Conservation (phyloP, 1,140 invertebrate genomes). For the Drosophila tani region DNA sequence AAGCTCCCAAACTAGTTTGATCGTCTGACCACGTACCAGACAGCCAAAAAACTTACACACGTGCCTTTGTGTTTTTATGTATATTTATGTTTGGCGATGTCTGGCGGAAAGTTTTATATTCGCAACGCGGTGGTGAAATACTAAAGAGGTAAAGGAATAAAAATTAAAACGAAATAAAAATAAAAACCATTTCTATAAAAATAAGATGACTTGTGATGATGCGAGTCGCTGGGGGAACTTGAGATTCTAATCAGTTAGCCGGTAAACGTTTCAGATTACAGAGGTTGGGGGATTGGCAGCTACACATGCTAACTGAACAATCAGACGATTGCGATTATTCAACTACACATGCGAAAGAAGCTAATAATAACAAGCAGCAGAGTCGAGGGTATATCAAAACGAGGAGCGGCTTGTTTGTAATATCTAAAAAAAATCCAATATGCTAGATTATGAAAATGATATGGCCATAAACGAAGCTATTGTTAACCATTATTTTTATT, state of each 20-base stretch:
- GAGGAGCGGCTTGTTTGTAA: conserved; percentile 20
- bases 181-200: conserved; percentile 5
- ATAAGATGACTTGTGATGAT: conserved; percentile 14
- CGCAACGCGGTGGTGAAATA: conserved; percentile 26
- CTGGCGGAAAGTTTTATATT: conserved; percentile 64
- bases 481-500: conserved; percentile 52
- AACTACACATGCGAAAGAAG: conserved; percentile 13
- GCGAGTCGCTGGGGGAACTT: conserved; percentile 8
- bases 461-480: conserved; percentile 9
- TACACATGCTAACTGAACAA: conserved; percentile 36
- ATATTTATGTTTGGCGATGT: conserved; percentile 46
- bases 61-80: conserved; percentile 10
- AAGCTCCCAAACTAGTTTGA: conserved; percentile 30
- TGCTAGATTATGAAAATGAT: conserved; percentile 17
- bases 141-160: not conserved
- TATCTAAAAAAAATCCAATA: conserved; percentile 6
- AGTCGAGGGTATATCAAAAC: conserved; percentile 43
- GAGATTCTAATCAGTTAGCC: conserved; percentile 47
- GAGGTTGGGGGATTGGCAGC: conserved; percentile 24
- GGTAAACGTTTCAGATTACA: conserved; percentile 48
- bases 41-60: conserved; percentile 18
- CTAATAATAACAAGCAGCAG: conserved; percentile 30
- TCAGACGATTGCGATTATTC: conserved; percentile 32
- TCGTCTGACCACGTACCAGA: conserved; percentile 28
- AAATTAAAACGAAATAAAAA: no score